Base-by-base conservation (phyloP, 2,113 vertebrate species). In the Casuarius casuarius region DNA sequence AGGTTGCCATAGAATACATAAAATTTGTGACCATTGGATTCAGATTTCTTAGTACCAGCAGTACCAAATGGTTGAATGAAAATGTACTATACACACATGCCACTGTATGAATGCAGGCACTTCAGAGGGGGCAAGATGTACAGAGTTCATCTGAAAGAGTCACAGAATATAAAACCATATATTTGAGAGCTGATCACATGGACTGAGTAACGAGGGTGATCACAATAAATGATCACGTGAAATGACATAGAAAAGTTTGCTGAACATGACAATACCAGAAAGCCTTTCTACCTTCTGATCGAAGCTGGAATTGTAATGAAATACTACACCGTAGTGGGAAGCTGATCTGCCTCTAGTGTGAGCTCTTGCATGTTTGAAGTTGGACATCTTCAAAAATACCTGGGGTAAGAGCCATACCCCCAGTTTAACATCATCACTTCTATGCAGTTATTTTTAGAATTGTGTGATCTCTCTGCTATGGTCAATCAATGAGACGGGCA, bases 321-420 rank as follows among this genome's bases (percentile, higher is more conserved):
- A 85, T 66, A 44, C 1, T 65, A 51, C 14, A 22, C 49, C 5
- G 0, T 13, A 38, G 67, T 23, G 38, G 94, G 85, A 94, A 92
- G 81, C 7, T 82, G 74, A 88, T 67, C 71, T 77, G 11, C 63
- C 38, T 12, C 38, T 35, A 23, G 15, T 18, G 31, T 48, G 12
- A 63, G 40, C 51, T 46, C 15, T 74, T 67, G 56, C 49, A 38
- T 13, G 33, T 73, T 31, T 74, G 70, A 58, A n/a, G 78, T 8
- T 51, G 25, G 58, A 51, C 67, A 46, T 48, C 59, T 91, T 78
- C 29, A 82, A 28, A 87, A 95, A 93, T 93, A 61, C 74, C 38
- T 89, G 93, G 23, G 51, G 80, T 93, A 67, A 81, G 95, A 94
- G 90, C 84, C 77, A 78, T 93, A 70, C 71, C 84, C 91, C 31